A percentile compares a stretch with the other conserved stretches of the same genome.
Evolutionary conservation across 2,797 vertebrate genomes (phyloP).

Genomic region (Triplophysa yarkandensis): DNA sequence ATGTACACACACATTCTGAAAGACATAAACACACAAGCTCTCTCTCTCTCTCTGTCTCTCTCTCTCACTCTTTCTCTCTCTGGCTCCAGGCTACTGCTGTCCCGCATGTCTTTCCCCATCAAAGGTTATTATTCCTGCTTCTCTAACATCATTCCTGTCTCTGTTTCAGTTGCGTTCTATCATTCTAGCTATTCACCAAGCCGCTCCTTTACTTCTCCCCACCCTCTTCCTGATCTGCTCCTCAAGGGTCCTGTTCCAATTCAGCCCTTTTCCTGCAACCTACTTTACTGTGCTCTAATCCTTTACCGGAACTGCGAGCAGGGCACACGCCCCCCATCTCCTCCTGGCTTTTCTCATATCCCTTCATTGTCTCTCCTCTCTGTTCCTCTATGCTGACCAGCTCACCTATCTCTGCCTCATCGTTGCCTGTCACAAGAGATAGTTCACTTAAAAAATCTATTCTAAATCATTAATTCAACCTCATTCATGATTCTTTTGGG

Average conservation of each 20-base stretch:
- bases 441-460: too few relatives aligned
- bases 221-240: constrained; percentile 63
- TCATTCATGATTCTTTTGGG: too few relatives aligned
- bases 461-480: too few relatives aligned
- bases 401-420: neutral
- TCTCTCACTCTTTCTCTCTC: constrained; percentile 26
- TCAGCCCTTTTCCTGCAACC: constrained; percentile 75
- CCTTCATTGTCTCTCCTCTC: neutral
- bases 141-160: constrained; percentile 7
- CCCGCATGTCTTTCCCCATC: neutral
- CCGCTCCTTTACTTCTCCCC: constrained; percentile 53
- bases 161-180: constrained; percentile 4
- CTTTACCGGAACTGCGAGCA: constrained; percentile 64
- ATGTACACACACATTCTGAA: neutral
- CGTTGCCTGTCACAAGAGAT: neutral
- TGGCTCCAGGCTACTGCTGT: constrained; percentile 36
- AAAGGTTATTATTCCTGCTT: neutral
- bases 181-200: constrained; percentile 46
- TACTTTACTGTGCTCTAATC: constrained; percentile 73
- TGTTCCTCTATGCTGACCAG: neutral
- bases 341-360: neutral
- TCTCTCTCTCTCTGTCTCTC: constrained; percentile 16
- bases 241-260: constrained; percentile 82
- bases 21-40: constrained; percentile 33
- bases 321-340: constrained; percentile 39